Conservation (phyloP, 2,113 vertebrate species). For the Edolisoma coerulescens region DNA sequence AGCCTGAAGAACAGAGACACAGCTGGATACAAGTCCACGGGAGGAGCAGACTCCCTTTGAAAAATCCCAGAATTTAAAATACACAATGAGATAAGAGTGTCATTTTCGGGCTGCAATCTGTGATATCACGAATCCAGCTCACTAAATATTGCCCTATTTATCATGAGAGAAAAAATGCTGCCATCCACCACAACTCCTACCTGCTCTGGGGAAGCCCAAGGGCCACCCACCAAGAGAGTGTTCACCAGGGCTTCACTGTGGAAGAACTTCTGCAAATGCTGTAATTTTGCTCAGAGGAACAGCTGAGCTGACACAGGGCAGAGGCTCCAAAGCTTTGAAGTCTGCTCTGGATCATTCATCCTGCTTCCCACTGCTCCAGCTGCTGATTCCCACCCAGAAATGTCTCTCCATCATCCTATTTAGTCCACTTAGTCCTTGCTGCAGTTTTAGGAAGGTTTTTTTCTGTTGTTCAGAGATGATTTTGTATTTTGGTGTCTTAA, state of each 20-base stretch:
- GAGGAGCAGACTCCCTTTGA: neutral
- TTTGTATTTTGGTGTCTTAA: neutral
- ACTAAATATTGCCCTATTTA: neutral
- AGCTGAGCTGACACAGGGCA: neutral
- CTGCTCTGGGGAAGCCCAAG: neutral
- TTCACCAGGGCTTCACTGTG: neutral
- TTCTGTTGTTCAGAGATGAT: neutral
- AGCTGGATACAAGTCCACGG: rapidly evolving
- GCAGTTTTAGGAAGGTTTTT: neutral
- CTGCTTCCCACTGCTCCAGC: neutral
- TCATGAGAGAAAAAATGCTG: neutral
- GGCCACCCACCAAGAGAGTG: neutral
- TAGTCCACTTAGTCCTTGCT: neutral
- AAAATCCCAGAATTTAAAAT: neutral
- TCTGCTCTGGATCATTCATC: neutral
- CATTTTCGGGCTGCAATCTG: neutral
- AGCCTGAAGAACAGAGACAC: neutral
- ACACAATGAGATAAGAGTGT: rapidly evolving
- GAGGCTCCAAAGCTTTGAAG: neutral
- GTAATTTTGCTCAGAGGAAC: neutral
- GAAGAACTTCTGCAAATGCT: neutral
- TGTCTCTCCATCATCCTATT: neutral
- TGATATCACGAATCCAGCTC: neutral
- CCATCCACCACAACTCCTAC: neutral
- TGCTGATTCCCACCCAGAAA: neutral